These are phyloP conservation scores for Sebastes trivittatus DNA, from an alignment of 2,797 vertebrate genomes.

Conservation along the genomic window DNA sequence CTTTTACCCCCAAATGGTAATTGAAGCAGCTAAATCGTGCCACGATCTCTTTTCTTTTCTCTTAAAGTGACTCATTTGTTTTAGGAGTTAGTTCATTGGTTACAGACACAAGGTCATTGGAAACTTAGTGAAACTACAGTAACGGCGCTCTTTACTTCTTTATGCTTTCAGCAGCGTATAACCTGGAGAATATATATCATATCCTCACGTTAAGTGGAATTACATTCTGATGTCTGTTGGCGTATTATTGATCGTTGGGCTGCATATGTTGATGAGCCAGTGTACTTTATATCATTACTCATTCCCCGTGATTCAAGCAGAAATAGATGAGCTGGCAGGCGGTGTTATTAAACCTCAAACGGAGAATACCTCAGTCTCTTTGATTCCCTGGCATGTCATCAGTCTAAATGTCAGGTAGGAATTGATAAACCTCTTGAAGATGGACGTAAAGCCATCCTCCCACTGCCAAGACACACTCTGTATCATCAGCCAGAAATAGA, in stretches of 20 bases:
- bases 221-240: neutral
- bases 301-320: neutral
- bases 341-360: slow-evolving; percentile 34
- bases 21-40: slow-evolving; percentile 24
- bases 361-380: neutral
- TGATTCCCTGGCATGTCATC: slow-evolving; percentile 25
- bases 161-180: neutral
- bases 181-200: neutral
- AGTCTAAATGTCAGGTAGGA: neutral
- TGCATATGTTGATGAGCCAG: neutral
- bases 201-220: neutral
- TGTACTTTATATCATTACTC: neutral
- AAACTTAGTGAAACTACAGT: neutral
- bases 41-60: neutral
- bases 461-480: neutral
- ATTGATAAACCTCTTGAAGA: neutral
- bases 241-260: neutral
- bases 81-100: slow-evolving; percentile 5
- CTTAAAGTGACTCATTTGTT: slow-evolving; percentile 37
- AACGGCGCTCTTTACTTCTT: neutral
- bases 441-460: neutral
- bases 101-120: slow-evolving; percentile 17
- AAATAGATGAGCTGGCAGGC: slow-evolving; percentile 32
- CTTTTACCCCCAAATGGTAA: slow-evolving; percentile 29
- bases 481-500: neutral